Base-by-base conservation (phyloP, 2,113 vertebrate genomes). In the Ivindomyrus marchei region DNA sequence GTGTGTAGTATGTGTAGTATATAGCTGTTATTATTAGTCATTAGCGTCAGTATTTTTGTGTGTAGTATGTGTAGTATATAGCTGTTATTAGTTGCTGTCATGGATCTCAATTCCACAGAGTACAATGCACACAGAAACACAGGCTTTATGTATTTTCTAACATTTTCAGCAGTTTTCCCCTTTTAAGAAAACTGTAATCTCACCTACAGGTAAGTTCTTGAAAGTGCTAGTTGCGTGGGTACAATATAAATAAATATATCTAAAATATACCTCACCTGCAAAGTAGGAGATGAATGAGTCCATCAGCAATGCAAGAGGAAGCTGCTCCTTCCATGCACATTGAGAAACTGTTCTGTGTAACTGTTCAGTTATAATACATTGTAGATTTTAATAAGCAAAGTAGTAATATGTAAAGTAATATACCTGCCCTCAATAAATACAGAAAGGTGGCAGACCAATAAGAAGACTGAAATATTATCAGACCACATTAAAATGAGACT, bases 181-280 rank as follows among this genome's bases (percentile, higher is more conserved):
- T 56, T 90, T 89, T 84, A 90, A 46, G 58, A 50, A 84, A 50
- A 88, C 42, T 70, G 80, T 74, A 80, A 90, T 88, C 58, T 90
- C 62, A 56, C 91, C 91, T 13, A 36, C 88, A 88, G 90, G 80
- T 46, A 88, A n/a, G n/a, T 89, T 27, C 88, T 84, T 88, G 80
- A 90, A 88, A 88, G 53, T 90, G 47, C 9, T 89, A 91, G 92
- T 70, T 89, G 15, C 88, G 74, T 90, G 83, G 85, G 83, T 83
- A 90, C 92, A 92, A 89, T 6, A 89, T 90, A 80, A 92, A 90
- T 92, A 88, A 91, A 88, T 52, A 89, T 31, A 70, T 31, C 62
- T 74, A 90, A 90, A 90, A 88, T 53, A 85, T n/a, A 85, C 83
- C 39, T 85, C 39, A 80, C 21, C 42, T 47, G 17, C 36, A 24